A percentile compares a stretch with the other conserved stretches of the same genome.
Evolutionary conservation across 2,113 vertebrate genomes (phyloP).

Genomic region (Formicarius rufipectus): DNA sequence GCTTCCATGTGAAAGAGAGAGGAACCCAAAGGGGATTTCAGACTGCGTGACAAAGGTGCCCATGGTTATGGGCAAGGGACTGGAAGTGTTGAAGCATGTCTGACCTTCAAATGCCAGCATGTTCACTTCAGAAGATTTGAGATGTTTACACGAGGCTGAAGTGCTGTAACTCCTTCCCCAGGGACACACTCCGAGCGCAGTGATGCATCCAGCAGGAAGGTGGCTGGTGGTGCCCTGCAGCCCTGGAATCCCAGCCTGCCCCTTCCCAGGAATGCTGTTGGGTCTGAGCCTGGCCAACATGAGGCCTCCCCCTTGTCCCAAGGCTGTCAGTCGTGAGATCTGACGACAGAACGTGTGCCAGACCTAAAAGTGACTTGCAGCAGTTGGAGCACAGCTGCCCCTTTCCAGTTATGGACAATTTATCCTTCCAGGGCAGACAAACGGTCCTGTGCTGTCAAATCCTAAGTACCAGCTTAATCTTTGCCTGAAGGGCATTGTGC

Average conservation of each 20-base stretch:
- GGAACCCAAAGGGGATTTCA: not conserved
- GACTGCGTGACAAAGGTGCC: not conserved
- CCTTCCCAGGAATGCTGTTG: not conserved
- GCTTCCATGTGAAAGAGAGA: not conserved
- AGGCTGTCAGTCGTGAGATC: rapidly evolving
- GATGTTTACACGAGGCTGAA: not conserved
- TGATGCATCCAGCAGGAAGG: rapidly evolving
- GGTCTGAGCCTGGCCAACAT: rapidly evolving
- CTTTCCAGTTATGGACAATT: not conserved
- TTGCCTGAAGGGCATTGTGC: not conserved
- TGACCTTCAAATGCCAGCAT: constrained; percentile 37
- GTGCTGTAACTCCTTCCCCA: not conserved
- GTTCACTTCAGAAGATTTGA: not conserved
- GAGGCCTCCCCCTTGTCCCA: not conserved
- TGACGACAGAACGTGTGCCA: rapidly evolving
- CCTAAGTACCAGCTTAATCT: not conserved
- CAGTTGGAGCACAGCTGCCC: not conserved
- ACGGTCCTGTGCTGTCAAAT: rapidly evolving
- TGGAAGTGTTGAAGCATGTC: not conserved
- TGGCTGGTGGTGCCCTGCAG: not conserved
- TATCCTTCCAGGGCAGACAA: not conserved
- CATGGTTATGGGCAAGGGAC: not conserved
- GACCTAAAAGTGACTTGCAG: not conserved
- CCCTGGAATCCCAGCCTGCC: not conserved
- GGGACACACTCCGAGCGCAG: not conserved